A percentile compares a stretch with the other conserved stretches of the same genome.
phyloP scores from a whole-genome alignment of 1,140 invertebrate species.

The Caenorhabditis tropicalis region DNA sequence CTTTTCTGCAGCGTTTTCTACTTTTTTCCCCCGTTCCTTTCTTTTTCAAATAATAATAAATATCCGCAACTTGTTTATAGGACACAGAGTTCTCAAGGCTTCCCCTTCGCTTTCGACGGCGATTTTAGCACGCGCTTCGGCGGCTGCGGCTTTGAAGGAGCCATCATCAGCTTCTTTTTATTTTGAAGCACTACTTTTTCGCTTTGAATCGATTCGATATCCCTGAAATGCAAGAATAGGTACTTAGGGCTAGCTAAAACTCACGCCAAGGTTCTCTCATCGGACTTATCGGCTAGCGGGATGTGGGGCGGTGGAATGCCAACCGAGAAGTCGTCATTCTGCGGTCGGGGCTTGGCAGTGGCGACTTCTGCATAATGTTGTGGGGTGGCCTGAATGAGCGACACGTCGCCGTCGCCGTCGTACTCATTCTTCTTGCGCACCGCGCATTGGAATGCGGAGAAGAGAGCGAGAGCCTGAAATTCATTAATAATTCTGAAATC shows the following conservation, averaged over 20 bases:
- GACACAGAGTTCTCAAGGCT: neutral
- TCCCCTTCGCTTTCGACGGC: too few relatives aligned
- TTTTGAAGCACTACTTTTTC: conserved; percentile 17
- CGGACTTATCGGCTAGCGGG: conserved; percentile 12
- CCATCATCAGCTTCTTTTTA: neutral
- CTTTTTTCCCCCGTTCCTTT: neutral
- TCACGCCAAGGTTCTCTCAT: conserved; percentile 25
- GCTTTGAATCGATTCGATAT: conserved; percentile 38
- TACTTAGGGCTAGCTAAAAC: neutral
- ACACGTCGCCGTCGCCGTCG: neutral
- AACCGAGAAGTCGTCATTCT: conserved; percentile 12
- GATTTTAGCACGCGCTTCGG: too few relatives aligned
- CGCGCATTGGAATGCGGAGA: neutral
- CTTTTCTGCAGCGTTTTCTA: conserved; percentile 41
- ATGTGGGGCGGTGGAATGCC: conserved; percentile 3
- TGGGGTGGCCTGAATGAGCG: neutral
- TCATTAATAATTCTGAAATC: neutral
- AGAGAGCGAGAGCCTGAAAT: neutral
- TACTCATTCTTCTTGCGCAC: neutral
- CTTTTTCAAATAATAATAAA: neutral
- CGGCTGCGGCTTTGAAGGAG: too few relatives aligned
- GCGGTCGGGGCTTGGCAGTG: neutral
- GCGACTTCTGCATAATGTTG: neutral
- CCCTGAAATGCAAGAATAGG: neutral
- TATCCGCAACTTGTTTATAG: conserved; percentile 22